These are phyloP conservation scores for Gastrophysa polygoni DNA, from an alignment of 2,888 invertebrate species.

Conservation along the genomic window DNA sequence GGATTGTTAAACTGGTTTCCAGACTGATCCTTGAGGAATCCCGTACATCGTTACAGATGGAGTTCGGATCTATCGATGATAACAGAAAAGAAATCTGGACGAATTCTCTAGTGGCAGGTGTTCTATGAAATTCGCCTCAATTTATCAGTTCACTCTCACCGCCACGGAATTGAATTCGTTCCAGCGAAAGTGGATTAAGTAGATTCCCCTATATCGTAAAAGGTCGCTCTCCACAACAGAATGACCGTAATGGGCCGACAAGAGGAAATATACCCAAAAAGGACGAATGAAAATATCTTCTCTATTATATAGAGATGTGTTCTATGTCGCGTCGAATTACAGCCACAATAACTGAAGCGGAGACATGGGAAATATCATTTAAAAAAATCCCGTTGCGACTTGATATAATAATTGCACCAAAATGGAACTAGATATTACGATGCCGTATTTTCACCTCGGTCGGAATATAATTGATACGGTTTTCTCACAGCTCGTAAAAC, in stretches of 20 bases:
- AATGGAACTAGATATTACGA: slow-evolving; percentile 24
- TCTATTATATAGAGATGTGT: slow-evolving; percentile 15
- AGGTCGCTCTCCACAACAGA: background rate
- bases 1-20: no score
- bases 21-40: no score
- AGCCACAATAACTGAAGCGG: slow-evolving; percentile 8
- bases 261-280: background rate
- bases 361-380: slow-evolving; percentile 20
- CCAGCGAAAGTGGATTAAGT: no score
- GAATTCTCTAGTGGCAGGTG: no score
- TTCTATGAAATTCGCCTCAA: no score
- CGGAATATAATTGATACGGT: slow-evolving; percentile 17
- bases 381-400: slow-evolving; percentile 14
- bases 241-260: background rate
- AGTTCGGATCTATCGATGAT: no score
- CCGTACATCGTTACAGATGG: no score
- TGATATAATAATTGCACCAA: slow-evolving; percentile 22
- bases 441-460: slow-evolving; percentile 16
- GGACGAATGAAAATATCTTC: slow-evolving; percentile 16
- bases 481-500: slow-evolving; percentile 21
- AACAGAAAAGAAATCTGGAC: no score
- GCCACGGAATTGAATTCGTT: no score
- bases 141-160: no score
- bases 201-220: no score
- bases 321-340: slow-evolving; percentile 13